Percentiles rank a stretch among this genome's conserved stretches.
Evolutionary conservation across 2,113 vertebrate species (phyloP).

Genomic region (Thalassoma bifasciatum): DNA sequence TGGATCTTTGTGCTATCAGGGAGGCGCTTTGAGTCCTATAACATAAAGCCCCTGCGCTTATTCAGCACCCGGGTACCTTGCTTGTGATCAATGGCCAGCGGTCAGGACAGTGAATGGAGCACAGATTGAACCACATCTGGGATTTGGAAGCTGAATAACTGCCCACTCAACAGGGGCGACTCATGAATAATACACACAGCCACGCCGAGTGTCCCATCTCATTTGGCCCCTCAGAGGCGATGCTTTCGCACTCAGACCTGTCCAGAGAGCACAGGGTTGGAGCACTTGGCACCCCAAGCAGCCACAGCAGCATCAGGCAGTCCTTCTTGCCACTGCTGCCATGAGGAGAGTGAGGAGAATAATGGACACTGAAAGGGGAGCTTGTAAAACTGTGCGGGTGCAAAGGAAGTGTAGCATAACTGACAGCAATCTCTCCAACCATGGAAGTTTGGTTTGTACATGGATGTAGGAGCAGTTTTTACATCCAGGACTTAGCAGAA

Average conservation of each 20-base stretch:
- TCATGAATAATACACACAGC: conserved; percentile 77
- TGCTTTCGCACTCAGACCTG: conserved; percentile 55
- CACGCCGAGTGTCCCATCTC: conserved; percentile 56
- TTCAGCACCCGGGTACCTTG: conserved; percentile 80
- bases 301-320: conserved; percentile 23
- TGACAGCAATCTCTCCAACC: background rate
- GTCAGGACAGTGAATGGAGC: conserved; percentile 79
- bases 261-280: conserved; percentile 59
- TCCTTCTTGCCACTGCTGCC: conserved; percentile 1
- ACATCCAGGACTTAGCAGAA: conserved; percentile 12
- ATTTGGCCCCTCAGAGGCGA: conserved; percentile 43
- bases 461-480: background rate
- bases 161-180: conserved; percentile 73
- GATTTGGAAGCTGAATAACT: conserved; percentile 76
- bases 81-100: conserved; percentile 84
- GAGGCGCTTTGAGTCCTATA: conserved; percentile 73
- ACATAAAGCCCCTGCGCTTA: conserved; percentile 80
- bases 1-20: conserved; percentile 80
- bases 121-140: conserved; percentile 83
- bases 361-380: conserved; percentile 22
- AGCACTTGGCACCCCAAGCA: conserved; percentile 34
- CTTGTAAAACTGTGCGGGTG: background rate
- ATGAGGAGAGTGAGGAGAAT: conserved; percentile 17
- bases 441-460: background rate
- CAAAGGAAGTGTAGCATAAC: background rate